Base-by-base conservation (phyloP, 2,888 invertebrate species). In the Argynnis bischoffii region DNA sequence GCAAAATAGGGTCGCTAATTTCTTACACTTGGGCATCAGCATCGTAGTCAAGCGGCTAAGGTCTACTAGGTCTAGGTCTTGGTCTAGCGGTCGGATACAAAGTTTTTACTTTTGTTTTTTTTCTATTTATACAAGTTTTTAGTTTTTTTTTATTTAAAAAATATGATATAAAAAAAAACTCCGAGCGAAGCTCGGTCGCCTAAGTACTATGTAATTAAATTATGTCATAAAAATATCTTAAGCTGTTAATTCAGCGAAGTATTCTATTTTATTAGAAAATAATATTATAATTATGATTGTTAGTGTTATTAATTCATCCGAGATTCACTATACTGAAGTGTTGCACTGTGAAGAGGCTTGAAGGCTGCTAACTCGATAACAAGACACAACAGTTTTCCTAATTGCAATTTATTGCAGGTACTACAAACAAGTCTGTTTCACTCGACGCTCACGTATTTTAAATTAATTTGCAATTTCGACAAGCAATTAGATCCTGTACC, bases 321-420 rank as follows among this genome's bases (percentile, higher is more conserved):
- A 77, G 81, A 77, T 79, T 77, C 77, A 77, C 77, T 81, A 81
- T 79, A 77, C 81, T 83, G 81, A 80, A 87, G 86, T 83, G 87
- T 81, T 79, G 77, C 79, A 80, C 79, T 81, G 81, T 74, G 76
- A 80, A 84, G 87, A 84, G 83, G 84, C 85, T 86, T 81, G 84
- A 85, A 88, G 84, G 83, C 88, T 86, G 89, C 90, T 90, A 91
- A 91, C 91, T 91, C 88, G 89, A 91, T 92, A 91, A 92, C 92
- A 91, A 92, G 92, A 91, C 88, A 86, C 88, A 90, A 88, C 89
- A 86, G 90, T 87, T 89, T 85, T 89, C 88, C 89, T 92, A 91
- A 92, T 92, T 92, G 91, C 92, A 91, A 91, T 91, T 92, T 92
- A 90, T 92, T 92, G 90, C 92, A 92, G 91, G 92, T 90, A 89